Conservation (phyloP, 2,113 vertebrate species). For the Misgurnus anguillicaudatus region DNA sequence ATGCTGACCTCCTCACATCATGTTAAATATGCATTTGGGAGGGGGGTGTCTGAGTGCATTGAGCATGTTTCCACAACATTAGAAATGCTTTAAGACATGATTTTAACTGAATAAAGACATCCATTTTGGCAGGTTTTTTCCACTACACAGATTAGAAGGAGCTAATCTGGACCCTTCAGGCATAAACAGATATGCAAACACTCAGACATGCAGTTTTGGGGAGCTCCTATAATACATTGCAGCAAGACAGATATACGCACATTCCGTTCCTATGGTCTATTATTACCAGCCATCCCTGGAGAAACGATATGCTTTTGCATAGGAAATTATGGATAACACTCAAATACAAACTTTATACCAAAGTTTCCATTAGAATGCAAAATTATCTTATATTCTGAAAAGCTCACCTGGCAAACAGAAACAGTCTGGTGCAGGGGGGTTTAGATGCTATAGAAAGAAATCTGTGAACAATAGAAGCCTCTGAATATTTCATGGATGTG, state of each 20-base stretch:
- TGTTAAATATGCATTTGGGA: conserved; percentile 21
- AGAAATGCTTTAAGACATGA: conserved; percentile 30
- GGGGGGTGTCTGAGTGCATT: not conserved
- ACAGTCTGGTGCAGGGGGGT: not conserved
- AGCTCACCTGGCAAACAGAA: conserved; percentile 12
- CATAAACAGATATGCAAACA: not conserved
- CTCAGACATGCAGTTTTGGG: not conserved
- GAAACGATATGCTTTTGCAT: conserved; percentile 16
- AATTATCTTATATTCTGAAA: not conserved
- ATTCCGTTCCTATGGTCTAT: conserved; percentile 10
- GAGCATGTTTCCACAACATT: conserved; percentile 15
- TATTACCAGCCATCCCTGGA: conserved; percentile 6
- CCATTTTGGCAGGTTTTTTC: conserved; percentile 22
- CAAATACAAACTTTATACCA: conserved; percentile 3
- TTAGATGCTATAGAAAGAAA: conserved; percentile 44
- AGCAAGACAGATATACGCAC: conserved; percentile 24
- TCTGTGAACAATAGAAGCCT: conserved; percentile 28
- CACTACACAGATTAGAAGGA: conserved; percentile 2
- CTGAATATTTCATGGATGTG: conserved; percentile 67
- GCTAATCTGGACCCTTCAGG: conserved; percentile 39
- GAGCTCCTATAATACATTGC: not conserved
- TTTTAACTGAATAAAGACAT: conserved; percentile 29
- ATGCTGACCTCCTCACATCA: conserved; percentile 21
- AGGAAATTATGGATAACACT: conserved; percentile 9
- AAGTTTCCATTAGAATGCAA: conserved; percentile 17